Percentiles rank a stretch among this genome's conserved stretches.
Conservation (phyloP, 2,113 vertebrate genomes). For the Xiphophorus couchianus region DNA sequence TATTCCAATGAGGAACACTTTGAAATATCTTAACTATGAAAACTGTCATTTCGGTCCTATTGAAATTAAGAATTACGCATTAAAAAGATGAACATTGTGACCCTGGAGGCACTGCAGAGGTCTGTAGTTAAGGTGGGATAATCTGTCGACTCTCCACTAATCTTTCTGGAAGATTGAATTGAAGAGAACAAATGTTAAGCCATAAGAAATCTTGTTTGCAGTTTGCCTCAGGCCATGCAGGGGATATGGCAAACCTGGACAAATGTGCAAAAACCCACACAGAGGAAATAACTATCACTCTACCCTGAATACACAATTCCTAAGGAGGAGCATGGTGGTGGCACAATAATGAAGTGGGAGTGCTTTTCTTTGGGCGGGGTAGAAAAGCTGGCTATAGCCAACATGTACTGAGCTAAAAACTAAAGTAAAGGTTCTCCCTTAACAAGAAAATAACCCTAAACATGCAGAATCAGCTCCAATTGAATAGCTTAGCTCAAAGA, state of each 20-base stretch:
- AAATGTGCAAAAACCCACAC: background rate
- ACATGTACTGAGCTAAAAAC: too few relatives aligned
- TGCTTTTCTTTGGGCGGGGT: background rate
- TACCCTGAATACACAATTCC: background rate
- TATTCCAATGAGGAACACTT: too few relatives aligned
- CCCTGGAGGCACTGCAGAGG: background rate
- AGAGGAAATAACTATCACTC: background rate
- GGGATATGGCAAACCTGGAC: background rate
- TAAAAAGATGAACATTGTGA: background rate
- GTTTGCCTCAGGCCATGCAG: background rate
- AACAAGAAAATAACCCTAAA: background rate
- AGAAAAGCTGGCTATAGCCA: background rate
- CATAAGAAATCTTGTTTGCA: background rate
- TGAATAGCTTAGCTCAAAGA: too few relatives aligned
- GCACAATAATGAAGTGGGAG: background rate
- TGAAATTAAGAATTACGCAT: background rate
- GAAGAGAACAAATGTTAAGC: background rate
- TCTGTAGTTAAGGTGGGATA: background rate
- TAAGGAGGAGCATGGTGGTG: background rate
- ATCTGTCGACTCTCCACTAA: background rate
- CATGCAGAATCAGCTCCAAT: background rate
- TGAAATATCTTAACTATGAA: too few relatives aligned
- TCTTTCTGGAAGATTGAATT: background rate
- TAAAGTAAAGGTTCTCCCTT: background rate
- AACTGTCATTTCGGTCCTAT: too few relatives aligned